Base-by-base conservation (phyloP, 37 sponge, comb jelly and placozoan genomes). In the Chondrosia reniformis region DNA sequence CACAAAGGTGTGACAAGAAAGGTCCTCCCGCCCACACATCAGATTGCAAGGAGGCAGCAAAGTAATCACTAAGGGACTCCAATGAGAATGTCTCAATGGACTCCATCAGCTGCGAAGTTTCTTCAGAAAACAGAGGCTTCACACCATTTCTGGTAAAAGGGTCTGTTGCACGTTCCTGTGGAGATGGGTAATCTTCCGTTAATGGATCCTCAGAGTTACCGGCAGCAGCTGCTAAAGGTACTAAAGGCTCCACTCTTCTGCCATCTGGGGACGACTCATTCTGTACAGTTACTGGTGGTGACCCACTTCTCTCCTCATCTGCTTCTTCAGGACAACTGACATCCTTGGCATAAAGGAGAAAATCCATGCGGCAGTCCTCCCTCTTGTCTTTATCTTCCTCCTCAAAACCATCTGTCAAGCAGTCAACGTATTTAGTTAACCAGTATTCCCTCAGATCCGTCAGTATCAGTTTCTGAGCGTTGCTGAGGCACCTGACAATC, bases 21-120 rank as follows among this genome's bases (percentile, higher is more conserved):
- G 84, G 87, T 34, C 76, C 79, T 3, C 87, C 92, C 0, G 84
- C 74, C 8, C 75, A 24, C 22, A 73, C 67, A 59, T 91, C 87
- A 22, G 81, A 76, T 32, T 85, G 77, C 4, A 91, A 42, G 30
- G 81, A 80, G 9, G 87, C 86, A 32, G 30, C 37, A n/a, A 89
- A 81, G 69, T 67, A 79, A 2, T 86, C 79, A 40, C 28, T 64
- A 3, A 64, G 40, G 52, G 63, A 15, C 9, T 57, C 77, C 38
- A 72, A 15, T 34, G 58, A 10, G 8, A 33, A 56, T 5, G 33
- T 17, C 7, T 76, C 56, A 2, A 42, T 30, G 19, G n/a, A n/a
- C 21, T 44, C 4, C 46, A 1, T 74, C 25, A 24, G 44, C 21
- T 12, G 44, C 17, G 28, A 40, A 1, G 21, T 83, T 49, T 57